These are phyloP conservation scores for Chesias legatella DNA, from an alignment of 2,888 invertebrate genomes.

Conservation along the genomic window DNA sequence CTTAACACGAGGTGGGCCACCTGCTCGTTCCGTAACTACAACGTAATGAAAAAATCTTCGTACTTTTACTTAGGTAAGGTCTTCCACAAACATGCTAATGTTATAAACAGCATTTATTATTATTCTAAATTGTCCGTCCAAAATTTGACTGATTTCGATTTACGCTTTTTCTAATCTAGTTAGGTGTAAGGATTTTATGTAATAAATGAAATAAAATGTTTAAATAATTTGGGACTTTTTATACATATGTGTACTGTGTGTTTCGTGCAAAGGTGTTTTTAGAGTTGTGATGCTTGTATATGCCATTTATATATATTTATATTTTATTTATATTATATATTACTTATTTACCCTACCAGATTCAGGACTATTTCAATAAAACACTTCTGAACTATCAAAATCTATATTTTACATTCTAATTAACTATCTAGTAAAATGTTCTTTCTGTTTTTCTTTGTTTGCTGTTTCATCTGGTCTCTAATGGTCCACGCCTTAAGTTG, in stretches of 20 bases:
- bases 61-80: constrained; percentile 28
- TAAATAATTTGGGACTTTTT: constrained; percentile 17
- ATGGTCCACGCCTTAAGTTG: constrained; percentile 75
- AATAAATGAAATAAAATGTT: constrained; percentile 44
- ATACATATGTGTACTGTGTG: too few relatives aligned
- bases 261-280: too few relatives aligned
- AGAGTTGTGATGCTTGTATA: too few relatives aligned
- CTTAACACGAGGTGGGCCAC: too few relatives aligned
- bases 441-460: constrained; percentile 62
- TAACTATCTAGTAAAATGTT: constrained; percentile 38
- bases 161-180: constrained; percentile 49
- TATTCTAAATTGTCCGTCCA: constrained; percentile 62
- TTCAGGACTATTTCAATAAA: neutral
- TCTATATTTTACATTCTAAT: constrained; percentile 9
- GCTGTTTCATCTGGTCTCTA: constrained; percentile 60
- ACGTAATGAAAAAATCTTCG: too few relatives aligned
- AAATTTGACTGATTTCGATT: constrained; percentile 64
- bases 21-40: too few relatives aligned
- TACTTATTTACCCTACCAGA: too few relatives aligned
- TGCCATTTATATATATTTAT: too few relatives aligned
- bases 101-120: constrained; percentile 29
- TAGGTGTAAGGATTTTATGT: constrained; percentile 42
- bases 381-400: neutral
- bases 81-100: constrained; percentile 35
- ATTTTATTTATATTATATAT: too few relatives aligned